Conservation (phyloP, 2,888 invertebrate genomes). For the Byasa hedistus region DNA sequence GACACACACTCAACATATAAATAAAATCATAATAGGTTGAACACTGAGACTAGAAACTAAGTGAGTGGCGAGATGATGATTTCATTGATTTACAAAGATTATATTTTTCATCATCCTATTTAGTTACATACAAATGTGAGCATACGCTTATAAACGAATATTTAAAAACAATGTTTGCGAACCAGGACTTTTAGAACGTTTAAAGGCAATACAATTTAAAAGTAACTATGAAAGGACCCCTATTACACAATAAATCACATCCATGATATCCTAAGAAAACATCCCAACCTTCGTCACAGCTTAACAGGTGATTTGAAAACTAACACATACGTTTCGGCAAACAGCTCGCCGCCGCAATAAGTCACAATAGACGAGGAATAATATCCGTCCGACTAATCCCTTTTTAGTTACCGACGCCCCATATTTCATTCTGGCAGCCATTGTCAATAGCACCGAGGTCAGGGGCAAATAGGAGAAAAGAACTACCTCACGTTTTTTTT, state of each 20-base stretch:
- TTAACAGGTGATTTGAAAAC: conserved; percentile 65
- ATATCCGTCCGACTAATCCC: conserved; percentile 75
- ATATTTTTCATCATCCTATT: no score
- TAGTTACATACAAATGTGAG: no score
- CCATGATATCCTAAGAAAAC: conserved; percentile 51
- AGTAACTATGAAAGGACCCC: conserved; percentile 3
- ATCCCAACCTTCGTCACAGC: conserved; percentile 60
- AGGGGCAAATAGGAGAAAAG: conserved; percentile 77
- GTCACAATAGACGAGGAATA: conserved; percentile 49
- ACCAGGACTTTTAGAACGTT: neutral
- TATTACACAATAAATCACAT: conserved; percentile 26
- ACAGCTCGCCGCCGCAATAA: conserved; percentile 52
- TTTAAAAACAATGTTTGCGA: conserved; percentile 1
- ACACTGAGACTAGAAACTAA: no score
- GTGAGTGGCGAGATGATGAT: no score
- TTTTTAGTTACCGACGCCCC: conserved; percentile 74
- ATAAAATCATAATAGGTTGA: no score
- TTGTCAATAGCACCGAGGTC: conserved; percentile 77
- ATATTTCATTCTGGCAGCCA: conserved; percentile 79
- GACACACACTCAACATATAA: no score
- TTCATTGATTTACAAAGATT: no score
- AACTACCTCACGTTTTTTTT: conserved; percentile 69
- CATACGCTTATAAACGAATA: neutral
- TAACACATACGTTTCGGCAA: conserved; percentile 56
- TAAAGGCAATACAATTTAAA: conserved; percentile 11